phyloP scores from a whole-genome alignment of 2,113 vertebrate genomes.

The Pterocles burchelli region DNA sequence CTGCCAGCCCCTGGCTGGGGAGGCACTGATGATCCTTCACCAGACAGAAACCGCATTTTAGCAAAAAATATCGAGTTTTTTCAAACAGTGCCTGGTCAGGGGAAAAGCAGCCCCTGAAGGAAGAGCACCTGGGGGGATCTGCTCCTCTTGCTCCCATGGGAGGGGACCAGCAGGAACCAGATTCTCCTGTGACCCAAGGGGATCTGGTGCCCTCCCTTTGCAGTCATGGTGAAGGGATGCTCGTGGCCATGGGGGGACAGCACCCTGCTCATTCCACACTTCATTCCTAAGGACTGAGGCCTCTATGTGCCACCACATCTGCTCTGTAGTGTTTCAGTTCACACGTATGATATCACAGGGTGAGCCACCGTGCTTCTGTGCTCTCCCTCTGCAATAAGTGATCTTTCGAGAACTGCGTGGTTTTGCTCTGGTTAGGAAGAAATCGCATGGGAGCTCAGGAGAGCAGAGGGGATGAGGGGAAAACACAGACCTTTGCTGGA shows the following conservation, averaged over 20 bases:
- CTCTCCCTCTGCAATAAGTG: not conserved
- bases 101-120: not conserved
- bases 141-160: not conserved
- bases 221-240: not conserved
- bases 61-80: not conserved
- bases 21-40: not conserved
- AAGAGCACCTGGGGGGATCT: not conserved
- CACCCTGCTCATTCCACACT: no score
- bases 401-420: fast-evolving
- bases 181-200: fast-evolving
- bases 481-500: not conserved
- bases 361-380: no score
- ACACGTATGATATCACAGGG: not conserved
- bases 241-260: fast-evolving
- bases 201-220: fast-evolving
- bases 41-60: not conserved
- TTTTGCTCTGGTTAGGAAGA: not conserved
- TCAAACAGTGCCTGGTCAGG: no score
- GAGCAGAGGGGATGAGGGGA: not conserved
- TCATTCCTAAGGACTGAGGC: not conserved
- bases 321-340: not conserved
- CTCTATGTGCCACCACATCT: not conserved
- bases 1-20: not conserved
- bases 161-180: not conserved
- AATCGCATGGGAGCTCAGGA: not conserved